Conservation (phyloP, 2,113 vertebrate species). For the Typhlomys cinereus region DNA sequence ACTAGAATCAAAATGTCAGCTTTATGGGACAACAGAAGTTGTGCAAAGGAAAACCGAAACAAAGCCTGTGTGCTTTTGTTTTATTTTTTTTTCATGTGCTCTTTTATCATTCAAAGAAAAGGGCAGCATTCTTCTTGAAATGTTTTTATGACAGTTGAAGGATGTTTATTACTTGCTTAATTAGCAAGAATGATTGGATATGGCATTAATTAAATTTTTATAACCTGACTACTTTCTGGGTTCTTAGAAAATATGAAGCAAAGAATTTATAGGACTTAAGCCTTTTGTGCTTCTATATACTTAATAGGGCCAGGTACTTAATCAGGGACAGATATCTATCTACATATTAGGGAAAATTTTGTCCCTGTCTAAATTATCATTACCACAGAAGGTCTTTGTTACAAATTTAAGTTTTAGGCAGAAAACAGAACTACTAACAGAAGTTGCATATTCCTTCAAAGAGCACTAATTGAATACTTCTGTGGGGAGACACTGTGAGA, state of each 20-base stretch:
- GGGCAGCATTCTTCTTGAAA: neutral
- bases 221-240: neutral
- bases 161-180: neutral
- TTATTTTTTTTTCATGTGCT: neutral
- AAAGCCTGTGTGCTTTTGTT: neutral
- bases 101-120: slow-evolving; percentile 34
- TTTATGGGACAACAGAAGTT: neutral
- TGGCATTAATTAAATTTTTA: neutral
- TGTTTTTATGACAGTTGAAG: neutral
- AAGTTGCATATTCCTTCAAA: neutral
- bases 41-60: neutral
- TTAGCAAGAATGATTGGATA: neutral
- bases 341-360: neutral
- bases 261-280: neutral
- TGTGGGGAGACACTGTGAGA: neutral
- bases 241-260: slow-evolving; percentile 2
- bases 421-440: neutral
- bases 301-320: neutral
- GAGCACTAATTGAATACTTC: neutral
- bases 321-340: neutral
- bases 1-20: neutral
- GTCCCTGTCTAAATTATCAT: neutral
- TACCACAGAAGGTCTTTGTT: neutral
- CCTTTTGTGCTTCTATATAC: neutral
- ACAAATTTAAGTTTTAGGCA: neutral